Evolutionary conservation across 2,888 invertebrate species (phyloP), one percentile per base, ranked within the genome.

Genomic region (Phania funesta): DNA sequence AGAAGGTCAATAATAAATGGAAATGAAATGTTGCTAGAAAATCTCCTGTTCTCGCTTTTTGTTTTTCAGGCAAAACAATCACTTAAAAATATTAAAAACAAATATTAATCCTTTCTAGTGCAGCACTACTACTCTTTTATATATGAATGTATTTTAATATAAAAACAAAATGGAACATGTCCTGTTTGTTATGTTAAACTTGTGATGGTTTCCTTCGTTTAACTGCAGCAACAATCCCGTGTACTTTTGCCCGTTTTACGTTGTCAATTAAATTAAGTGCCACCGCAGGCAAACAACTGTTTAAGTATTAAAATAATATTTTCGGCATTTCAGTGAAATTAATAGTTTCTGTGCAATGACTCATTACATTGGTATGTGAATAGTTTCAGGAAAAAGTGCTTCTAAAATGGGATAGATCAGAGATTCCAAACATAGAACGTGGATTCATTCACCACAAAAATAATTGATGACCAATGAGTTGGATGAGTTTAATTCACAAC

Each of bases 261-360:
- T 89, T 90, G 88, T 89, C 90, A 90, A 90, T 90, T 90, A 90
- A 90, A 89, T 90, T 90, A 90, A 90, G 90, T 90, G 90, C 89
- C 89, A 87, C 90, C 90, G 87, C 86, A 87, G 89, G 90, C 90
- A 81, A 84, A 60, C 56, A 6, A 41, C 38, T 77, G 56, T 64
- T 78, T 78, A 35, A 65, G 71, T 58, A 78, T 65, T 73, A 73
- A 73, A 58, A 56, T 74, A 65, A 65, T 65, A 65, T 74, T 56
- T 64, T 65, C 16, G 18, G 46, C 35, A 62, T 56, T 74, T 73
- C 32, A 58, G 16, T 46, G 13, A 26, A 46, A 62, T 46, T 54
- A 54, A 74, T 74, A 74, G 74, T 74, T 74, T 73, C 56, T 56
- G 32, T 22, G 8, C 5, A 32, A 32, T 8, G 18, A 35, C 22